A percentile compares a stretch with the other conserved stretches of the same genome.
Conservation (phyloP, 2,888 invertebrate species). For the Tipula confusa region DNA sequence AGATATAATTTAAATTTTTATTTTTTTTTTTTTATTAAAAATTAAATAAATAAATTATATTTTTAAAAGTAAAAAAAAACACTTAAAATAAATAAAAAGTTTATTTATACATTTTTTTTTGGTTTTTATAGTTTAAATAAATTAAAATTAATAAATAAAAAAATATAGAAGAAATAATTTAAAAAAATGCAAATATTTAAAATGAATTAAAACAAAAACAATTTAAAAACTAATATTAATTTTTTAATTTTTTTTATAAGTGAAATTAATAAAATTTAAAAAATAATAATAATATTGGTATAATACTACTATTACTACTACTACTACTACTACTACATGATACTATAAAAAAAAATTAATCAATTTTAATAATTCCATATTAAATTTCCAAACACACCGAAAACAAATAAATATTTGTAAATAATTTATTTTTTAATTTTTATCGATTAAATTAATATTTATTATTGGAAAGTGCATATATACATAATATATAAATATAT, state of each 20-base stretch:
- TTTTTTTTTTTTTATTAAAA: neutral
- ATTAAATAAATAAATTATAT: constrained; percentile 20
- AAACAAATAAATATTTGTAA: neutral
- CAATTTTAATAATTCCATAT: neutral
- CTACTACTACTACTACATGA: neutral
- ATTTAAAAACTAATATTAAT: neutral
- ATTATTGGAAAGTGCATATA: neutral
- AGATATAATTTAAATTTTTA: neutral
- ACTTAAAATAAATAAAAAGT: neutral
- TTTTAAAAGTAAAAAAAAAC: constrained; percentile 15
- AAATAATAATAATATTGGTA: neutral
- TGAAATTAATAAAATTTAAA: neutral
- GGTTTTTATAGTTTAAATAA: constrained; percentile 13
- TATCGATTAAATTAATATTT: neutral
- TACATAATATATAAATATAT: too few species aligned
- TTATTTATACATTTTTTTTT: neutral
- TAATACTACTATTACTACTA: neutral
- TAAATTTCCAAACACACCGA: neutral
- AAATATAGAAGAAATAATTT: too few species aligned
- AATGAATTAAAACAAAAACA: neutral
- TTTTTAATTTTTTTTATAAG: neutral
- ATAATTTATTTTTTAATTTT: neutral
- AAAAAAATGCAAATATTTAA: neutral
- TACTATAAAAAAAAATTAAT: neutral
- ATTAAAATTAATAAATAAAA: neutral